These are phyloP conservation scores for Cecropterus lyciades DNA, from an alignment of 1,140 invertebrate genomes.

Conservation along the genomic window DNA sequence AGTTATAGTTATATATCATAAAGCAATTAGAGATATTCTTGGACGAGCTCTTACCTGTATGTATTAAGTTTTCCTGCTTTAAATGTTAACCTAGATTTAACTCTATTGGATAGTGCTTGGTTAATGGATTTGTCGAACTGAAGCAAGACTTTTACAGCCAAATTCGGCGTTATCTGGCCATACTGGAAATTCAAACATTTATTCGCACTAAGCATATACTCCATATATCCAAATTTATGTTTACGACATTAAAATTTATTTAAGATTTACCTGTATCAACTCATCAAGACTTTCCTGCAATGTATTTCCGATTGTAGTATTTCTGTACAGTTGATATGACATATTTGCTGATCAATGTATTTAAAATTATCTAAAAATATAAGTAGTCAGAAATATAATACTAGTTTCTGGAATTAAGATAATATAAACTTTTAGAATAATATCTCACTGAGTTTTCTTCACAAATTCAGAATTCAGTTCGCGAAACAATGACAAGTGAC, in stretches of 20 bases:
- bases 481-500: no score
- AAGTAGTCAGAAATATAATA: not conserved
- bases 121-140: slow-evolving; percentile 99
- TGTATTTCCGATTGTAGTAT: slow-evolving; percentile 98
- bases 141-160: slow-evolving; percentile 96
- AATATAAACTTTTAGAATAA: slow-evolving; percentile 1
- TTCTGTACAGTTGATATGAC: slow-evolving; percentile 98
- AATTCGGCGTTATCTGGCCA: slow-evolving; percentile 96
- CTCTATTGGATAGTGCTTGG: slow-evolving; percentile 94
- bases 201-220: not conserved
- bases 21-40: no score
- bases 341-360: slow-evolving; percentile 77
- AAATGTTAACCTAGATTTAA: slow-evolving; percentile 96
- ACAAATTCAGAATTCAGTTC: no score
- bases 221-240: not conserved
- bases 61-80: slow-evolving; percentile 99
- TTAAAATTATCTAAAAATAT: not conserved
- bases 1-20: no score
- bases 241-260: slow-evolving; percentile 14
- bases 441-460: not conserved
- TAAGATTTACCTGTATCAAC: slow-evolving; percentile 69
- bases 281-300: slow-evolving; percentile 93
- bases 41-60: slow-evolving; percentile 87
- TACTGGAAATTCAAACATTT: slow-evolving; percentile 88
- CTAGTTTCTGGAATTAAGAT: not conserved